Base-by-base conservation (phyloP, 2,888 invertebrate genomes). In the Ernsta delagoae region DNA sequence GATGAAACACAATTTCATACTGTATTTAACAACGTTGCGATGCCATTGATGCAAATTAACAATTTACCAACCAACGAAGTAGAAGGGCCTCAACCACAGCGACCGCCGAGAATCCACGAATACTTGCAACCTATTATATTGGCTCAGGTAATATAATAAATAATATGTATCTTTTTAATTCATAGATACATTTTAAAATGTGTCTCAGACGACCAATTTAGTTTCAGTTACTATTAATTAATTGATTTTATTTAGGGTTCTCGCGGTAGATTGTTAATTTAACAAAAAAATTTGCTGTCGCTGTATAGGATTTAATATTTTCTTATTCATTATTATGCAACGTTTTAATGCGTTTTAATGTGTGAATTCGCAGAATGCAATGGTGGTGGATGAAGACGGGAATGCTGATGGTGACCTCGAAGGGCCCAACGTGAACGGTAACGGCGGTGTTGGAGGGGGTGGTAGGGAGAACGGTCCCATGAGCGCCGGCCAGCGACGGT, bases 41-140 rank as follows among this genome's bases (percentile, higher is more conserved):
- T 95, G 76, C 95, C 95, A 1, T 83, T 94, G 9, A 94, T 96
- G 76, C 95, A 95, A 75, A 94, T 96, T 43, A 95, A 95, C 74
- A 95, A 96, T 75, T 89, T 94, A n/a, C 79, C 83, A 11, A 73
- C 81, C 36, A 78, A 75, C 41, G 87, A 87, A 3, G 77, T 75
- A 1, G 84, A 80, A 9, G 80, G 77, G 3, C 79, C 73, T 61
- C 85, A 79, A 56, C 77, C 82, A 11, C 86, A 83, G 56, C 79
- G 90, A 12, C 75, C 89, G 67, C 89, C 90, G 6, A 81, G 91
- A 70, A 91, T 92, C 72, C 89, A 90, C 65, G 93, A 92, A 74
- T 92, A 90, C 73, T 78, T 93, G 68, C 93, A 92, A 76, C 93
- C 93, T 0, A 92, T 93, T 53, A 91, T 93, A 73, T 75, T 92